A percentile compares a stretch with the other conserved stretches of the same genome.
Conservation (phyloP, 2,113 vertebrate species). For the Ploceus nigricollis region DNA sequence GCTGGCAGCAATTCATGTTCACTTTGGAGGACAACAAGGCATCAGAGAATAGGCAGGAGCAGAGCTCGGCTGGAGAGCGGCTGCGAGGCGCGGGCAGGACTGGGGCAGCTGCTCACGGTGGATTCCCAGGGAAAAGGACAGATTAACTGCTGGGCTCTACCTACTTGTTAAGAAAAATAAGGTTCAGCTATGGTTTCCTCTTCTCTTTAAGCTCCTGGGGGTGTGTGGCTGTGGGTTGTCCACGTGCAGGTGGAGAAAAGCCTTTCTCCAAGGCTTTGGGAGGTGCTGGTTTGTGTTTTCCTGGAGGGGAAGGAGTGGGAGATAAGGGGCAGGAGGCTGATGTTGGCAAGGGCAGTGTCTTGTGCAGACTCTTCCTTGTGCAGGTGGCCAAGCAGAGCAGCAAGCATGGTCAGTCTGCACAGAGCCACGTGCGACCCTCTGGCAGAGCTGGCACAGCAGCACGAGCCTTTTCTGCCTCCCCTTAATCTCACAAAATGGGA, state of each 20-base stretch:
- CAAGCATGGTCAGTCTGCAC: fast-evolving
- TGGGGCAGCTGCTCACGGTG: background rate
- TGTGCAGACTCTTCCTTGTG: background rate
- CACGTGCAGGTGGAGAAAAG: background rate
- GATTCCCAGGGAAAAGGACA: background rate
- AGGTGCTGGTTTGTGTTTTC: background rate
- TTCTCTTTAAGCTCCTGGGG: background rate
- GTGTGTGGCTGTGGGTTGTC: background rate
- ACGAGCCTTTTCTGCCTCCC: background rate
- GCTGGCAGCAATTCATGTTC: constrained; percentile 56
- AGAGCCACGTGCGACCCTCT: background rate
- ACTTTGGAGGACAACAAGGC: constrained; percentile 35
- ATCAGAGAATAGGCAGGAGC: background rate
- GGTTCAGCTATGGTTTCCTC: background rate
- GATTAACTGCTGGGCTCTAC: background rate
- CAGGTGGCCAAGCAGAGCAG: background rate
- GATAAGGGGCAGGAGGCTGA: background rate
- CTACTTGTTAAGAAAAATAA: background rate
- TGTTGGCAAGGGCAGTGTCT: background rate
- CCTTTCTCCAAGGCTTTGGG: background rate
- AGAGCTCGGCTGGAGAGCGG: background rate
- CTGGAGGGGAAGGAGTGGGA: background rate
- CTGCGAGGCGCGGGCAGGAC: background rate
- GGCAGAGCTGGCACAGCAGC: background rate
- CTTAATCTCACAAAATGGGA: background rate